Evolutionary conservation across 2,797 vertebrate species (phyloP), one percentile per base, ranked within the genome.

Genomic region (Lutjanus argentimaculatus): DNA sequence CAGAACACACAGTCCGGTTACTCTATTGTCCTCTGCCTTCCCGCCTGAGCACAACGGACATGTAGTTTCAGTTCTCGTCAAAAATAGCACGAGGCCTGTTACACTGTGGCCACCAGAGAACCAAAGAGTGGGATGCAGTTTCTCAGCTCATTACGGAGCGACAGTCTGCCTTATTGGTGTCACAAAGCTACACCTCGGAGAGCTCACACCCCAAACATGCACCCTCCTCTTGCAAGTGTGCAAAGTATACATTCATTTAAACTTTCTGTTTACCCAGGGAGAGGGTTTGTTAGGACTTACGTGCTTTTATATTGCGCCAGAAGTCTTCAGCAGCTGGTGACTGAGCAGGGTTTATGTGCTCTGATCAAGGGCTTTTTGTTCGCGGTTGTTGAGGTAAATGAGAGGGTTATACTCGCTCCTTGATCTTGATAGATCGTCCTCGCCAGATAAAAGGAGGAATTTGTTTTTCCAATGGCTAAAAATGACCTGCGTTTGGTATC

Each of bases 61-160:
- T 8, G 43, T 77, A 78, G 64, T 78, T 80, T 86, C 80, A 68
- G 70, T 53, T 59, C 46, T 77, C 5, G 30, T 85, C 83, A 81
- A 74, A 91, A 92, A 89, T 82, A 91, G 86, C 77, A 74, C 0
- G n/a, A 68, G 51, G 74, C 63, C 75, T 67, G 80, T 79, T 75
- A 30, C 75, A 67, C 64, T 76, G 14, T 59, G n/a, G 77, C 68
- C 83, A 72, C 77, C 57, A 49, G 80, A 79, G 79, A 73, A 75
- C 52, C 42, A 22, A 13, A 43, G 68, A 72, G 79, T 46, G 56
- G 67, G 85, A 66, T 77, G 75, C 67, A 69, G 77, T 84, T 88
- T 87, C 79, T 85, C 75, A 70, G 84, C 84, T 92, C 85, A 80
- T 89, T 89, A 90, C 72, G 21, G 64, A 85, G 78, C 25, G 46